Evolutionary conservation across 2,113 vertebrate species (phyloP), one percentile per base, ranked within the genome.

Genomic region (Misgurnus mizolepis): DNA sequence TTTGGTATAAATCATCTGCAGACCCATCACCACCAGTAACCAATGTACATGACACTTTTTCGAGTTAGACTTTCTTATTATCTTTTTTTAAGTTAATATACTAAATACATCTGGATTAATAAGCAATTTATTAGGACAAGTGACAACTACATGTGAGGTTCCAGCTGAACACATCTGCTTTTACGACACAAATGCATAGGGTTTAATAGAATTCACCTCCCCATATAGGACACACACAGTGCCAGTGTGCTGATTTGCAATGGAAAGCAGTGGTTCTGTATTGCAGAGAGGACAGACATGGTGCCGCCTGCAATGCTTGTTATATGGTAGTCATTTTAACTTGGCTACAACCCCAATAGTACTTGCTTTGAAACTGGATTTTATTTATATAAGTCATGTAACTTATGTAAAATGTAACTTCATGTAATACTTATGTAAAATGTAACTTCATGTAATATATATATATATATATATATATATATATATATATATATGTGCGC

Each of bases 251-350:
- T 67, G 62, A 81, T 84, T 81, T 84, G 75, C 70, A 82, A 78
- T 80, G 67, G 60, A 75, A 79, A 78, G 69, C 65, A 76, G 58
- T 5, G 17, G 43, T 43, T 68, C 40, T 53, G n/a, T 22, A 10
- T 40, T 58, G 39, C 61, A 22, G 40, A 69, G 12, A 56, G 53
- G 41, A 39, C 17, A 56, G 65, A 64, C 43, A 60, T 6, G 40
- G 61, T 49, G 50, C 27, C 39, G 58, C 17, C 47, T 45, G 67
- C 62, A 85, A 76, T 76, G 41, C 17, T 67, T 49, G 45, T 83
- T 86, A 81, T 82, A 85, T 85, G 81, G 84, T 81, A 71, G 43
- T 70, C 40, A n/a, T 3, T 8, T 64, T 40, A 53, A 40, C n/a
- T 39, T 45, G n/a, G 47, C 15, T 9, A 49, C 60, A 40, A 76